phyloP scores from a whole-genome alignment of 2,888 invertebrate genomes.

The Ophonus ardosiacus region DNA sequence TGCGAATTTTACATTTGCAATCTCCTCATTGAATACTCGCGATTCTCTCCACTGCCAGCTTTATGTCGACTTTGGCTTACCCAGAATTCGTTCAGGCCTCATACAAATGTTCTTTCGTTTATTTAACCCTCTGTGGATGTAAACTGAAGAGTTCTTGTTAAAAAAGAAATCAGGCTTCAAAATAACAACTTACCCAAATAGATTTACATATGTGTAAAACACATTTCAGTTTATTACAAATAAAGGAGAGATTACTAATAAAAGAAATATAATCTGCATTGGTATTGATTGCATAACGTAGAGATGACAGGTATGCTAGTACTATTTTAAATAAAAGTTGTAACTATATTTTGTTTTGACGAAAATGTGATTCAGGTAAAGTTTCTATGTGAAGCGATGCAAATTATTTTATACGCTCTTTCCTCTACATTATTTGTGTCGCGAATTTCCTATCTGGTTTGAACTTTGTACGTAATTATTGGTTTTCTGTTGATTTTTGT shows the following conservation, averaged over 20 bases:
- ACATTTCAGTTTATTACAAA: too few relatives aligned
- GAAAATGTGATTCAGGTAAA: not conserved
- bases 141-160: not conserved
- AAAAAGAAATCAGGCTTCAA: not conserved
- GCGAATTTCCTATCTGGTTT: not conserved
- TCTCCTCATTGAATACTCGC: not conserved
- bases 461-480: conserved; percentile 3
- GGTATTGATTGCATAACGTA: too few relatives aligned
- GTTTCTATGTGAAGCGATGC: conserved; percentile 9
- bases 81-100: not conserved
- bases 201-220: too few relatives aligned
- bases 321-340: too few relatives aligned
- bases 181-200: not conserved
- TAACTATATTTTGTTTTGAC: not conserved
- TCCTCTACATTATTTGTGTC: not conserved
- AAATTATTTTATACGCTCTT: conserved; percentile 13
- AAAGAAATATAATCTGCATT: too few relatives aligned
- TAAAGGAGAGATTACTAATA: too few relatives aligned
- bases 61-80: not conserved
- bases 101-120: not conserved
- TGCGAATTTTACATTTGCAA: not conserved
- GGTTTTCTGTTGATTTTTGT: not conserved
- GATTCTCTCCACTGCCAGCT: not conserved
- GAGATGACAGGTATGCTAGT: too few relatives aligned
- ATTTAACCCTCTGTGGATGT: not conserved